These are phyloP conservation scores for Phortica okadai DNA, from an alignment of 2,888 invertebrate genomes.

Conservation along the genomic window DNA sequence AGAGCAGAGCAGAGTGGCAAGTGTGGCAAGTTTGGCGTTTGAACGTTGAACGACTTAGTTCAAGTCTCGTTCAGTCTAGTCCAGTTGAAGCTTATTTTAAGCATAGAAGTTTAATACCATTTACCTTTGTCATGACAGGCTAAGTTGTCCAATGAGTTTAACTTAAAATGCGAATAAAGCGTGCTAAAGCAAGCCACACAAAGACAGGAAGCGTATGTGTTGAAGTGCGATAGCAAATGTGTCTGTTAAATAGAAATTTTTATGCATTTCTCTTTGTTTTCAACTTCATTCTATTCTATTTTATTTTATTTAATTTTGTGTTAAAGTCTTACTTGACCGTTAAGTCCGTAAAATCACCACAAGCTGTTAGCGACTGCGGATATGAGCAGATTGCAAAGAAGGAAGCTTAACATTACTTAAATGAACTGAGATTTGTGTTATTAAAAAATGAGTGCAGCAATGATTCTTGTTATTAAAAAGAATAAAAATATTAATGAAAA, in stretches of 20 bases:
- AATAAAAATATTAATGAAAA: background rate
- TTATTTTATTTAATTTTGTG: background rate
- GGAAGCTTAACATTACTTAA: background rate
- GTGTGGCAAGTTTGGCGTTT: background rate
- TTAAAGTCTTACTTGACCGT: background rate
- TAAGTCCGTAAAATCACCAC: constrained; percentile 4
- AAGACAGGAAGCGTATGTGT: background rate
- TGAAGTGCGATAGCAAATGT: background rate
- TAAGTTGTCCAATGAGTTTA: background rate
- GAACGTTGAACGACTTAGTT: background rate
- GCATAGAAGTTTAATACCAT: constrained; percentile 49
- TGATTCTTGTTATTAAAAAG: background rate
- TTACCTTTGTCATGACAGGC: constrained; percentile 53
- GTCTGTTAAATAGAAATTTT: constrained; percentile 11
- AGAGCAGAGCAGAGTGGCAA: background rate
- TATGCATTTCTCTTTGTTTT: background rate
- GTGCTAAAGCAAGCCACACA: background rate
- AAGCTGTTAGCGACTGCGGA: constrained; percentile 11
- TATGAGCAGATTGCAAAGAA: background rate
- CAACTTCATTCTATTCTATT: background rate
- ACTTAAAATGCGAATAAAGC: background rate
- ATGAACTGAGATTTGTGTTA: background rate
- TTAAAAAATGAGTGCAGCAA: background rate
- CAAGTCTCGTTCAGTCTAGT: background rate
- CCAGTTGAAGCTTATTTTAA: constrained; percentile 18